phyloP scores from a whole-genome alignment of 1,140 invertebrate genomes.

The Ridgeia piscesae region DNA sequence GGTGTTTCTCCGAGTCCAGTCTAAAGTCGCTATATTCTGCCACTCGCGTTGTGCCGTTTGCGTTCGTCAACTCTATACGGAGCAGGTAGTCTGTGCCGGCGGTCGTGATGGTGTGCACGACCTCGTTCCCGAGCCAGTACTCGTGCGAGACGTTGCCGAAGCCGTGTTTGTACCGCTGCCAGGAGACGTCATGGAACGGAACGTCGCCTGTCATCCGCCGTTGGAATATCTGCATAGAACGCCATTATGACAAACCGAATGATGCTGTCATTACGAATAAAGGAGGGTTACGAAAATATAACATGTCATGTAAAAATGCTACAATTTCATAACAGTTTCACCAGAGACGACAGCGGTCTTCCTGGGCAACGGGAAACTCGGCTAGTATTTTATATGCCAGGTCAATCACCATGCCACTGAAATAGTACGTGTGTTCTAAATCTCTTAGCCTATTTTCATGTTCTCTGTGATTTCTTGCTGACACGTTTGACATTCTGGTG shows the following conservation, averaged over 20 bases:
- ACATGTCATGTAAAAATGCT: too few species aligned
- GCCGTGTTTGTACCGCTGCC: slow-evolving; percentile 32
- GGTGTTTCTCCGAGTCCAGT: neutral
- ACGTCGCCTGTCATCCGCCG: slow-evolving; percentile 25
- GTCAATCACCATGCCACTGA: too few species aligned
- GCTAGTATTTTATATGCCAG: too few species aligned
- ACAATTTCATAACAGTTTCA: too few species aligned
- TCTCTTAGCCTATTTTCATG: too few species aligned
- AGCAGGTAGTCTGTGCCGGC: neutral
- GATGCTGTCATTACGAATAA: too few species aligned
- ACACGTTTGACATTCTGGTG: too few species aligned
- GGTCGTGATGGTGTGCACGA: neutral
- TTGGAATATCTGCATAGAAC: slow-evolving; percentile 21
- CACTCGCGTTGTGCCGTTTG: neutral
- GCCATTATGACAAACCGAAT: neutral
- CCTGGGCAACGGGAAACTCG: too few species aligned
- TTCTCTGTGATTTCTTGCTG: too few species aligned
- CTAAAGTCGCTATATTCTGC: neutral
- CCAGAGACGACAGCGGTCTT: too few species aligned
- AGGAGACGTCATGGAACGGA: slow-evolving; percentile 28
- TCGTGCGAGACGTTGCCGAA: slow-evolving; percentile 27
- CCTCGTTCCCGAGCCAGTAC: slow-evolving; percentile 24
- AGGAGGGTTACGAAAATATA: too few species aligned
- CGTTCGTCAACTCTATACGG: neutral
- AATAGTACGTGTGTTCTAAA: too few species aligned